phyloP scores from a whole-genome alignment of 2,797 vertebrate genomes.

The Craterocephalus amniculus region DNA sequence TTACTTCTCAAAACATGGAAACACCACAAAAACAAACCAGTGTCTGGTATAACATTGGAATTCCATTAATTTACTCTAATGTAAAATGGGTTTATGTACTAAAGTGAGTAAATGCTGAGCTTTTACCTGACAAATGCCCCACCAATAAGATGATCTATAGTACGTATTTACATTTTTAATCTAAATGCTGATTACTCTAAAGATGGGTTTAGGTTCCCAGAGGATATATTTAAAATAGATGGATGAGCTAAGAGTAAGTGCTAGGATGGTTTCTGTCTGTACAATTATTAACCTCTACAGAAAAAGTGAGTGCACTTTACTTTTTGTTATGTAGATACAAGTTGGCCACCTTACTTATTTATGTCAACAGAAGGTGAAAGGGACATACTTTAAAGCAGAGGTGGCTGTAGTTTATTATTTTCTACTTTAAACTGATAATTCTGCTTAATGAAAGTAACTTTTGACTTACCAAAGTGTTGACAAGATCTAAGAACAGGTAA shows the following conservation, averaged over 20 bases:
- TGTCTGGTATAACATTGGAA: not conserved
- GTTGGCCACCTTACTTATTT: not conserved
- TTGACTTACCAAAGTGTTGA: not conserved
- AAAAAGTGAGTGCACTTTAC: not conserved
- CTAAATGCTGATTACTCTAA: slow-evolving; percentile 70
- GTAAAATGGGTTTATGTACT: slow-evolving; percentile 27
- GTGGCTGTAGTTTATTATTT: not conserved
- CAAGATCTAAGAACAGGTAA: not conserved
- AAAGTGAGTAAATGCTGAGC: slow-evolving; percentile 60
- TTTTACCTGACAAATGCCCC: slow-evolving; percentile 45
- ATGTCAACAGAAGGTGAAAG: not conserved
- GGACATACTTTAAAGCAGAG: not conserved
- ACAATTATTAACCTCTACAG: slow-evolving; percentile 34
- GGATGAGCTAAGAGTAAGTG: slow-evolving; percentile 50
- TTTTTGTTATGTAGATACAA: not conserved
- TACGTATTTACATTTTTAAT: slow-evolving; percentile 66
- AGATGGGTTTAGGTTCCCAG: slow-evolving; percentile 37
- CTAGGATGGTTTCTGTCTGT: slow-evolving; percentile 21
- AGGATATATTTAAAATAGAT: slow-evolving; percentile 52
- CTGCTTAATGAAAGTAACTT: not conserved
- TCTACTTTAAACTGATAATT: not conserved
- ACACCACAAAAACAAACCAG: not conserved
- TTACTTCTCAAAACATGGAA: not conserved
- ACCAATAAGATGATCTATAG: slow-evolving; percentile 65
- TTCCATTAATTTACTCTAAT: slow-evolving; percentile 35